Conservation (phyloP, 1,140 invertebrate species). For the Sesamia nonagrioides region DNA sequence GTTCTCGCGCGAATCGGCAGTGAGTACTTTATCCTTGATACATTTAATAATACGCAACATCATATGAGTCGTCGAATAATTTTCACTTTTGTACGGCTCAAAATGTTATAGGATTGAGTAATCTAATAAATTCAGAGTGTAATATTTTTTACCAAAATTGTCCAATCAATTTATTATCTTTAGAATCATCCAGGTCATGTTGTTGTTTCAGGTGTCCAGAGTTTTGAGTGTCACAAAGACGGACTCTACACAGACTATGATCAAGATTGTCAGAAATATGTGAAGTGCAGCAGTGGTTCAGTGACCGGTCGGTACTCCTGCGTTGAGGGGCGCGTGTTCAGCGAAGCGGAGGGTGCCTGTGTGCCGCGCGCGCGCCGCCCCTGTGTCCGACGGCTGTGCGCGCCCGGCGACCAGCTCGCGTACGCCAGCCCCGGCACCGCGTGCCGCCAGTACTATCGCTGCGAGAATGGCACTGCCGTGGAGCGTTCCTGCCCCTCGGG, state of each 20-base stretch:
- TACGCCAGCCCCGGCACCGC: slow-evolving; percentile 88
- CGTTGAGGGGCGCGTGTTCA: slow-evolving; percentile 75
- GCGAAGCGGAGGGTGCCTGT: slow-evolving; percentile 76
- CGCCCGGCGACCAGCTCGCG: slow-evolving; percentile 69
- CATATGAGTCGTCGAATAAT: background rate
- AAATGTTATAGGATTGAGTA: background rate
- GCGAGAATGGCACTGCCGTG: slow-evolving; percentile 84
- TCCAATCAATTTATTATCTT: background rate
- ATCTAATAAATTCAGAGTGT: background rate
- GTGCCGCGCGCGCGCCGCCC: slow-evolving; percentile 68
- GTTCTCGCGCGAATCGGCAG: slow-evolving; percentile 58
- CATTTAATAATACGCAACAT: background rate
- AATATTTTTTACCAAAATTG: background rate
- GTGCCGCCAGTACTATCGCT: slow-evolving; percentile 85
- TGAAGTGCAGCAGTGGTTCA: slow-evolving; percentile 68
- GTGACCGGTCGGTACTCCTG: slow-evolving; percentile 73
- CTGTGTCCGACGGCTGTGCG: slow-evolving; percentile 77
- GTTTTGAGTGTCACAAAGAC: slow-evolving; percentile 71
- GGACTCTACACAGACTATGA: slow-evolving; percentile 79
- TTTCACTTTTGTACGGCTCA: background rate
- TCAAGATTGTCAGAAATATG: slow-evolving; percentile 75
- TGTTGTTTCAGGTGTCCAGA: slow-evolving; percentile 67
- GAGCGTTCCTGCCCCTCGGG: slow-evolving; percentile 80
- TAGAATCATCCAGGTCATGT: background rate
- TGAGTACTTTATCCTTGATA: slow-evolving; percentile 61